Percentiles rank a stretch among this genome's conserved stretches.
Evolutionary conservation across 1,140 invertebrate genomes (phyloP).

Genomic region (Drosophila pachea): DNA sequence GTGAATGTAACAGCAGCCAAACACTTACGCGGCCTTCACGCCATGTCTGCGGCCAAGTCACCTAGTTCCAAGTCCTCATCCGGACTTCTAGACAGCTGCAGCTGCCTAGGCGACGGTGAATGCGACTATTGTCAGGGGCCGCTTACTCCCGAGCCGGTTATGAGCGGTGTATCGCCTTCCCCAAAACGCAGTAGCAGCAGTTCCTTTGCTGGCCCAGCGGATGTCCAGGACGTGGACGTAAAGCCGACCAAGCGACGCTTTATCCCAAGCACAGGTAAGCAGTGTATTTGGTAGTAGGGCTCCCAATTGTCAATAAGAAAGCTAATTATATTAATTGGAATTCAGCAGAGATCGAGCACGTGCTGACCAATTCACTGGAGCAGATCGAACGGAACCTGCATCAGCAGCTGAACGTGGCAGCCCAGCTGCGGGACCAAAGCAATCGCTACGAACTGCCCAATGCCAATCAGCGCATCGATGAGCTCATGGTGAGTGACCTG

Average conservation of each 20-base stretch:
- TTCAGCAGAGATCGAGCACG: conserved; percentile 61
- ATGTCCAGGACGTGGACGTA: conserved; percentile 27
- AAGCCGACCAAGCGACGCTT: conserved; percentile 54
- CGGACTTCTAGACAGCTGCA: conserved; percentile 39
- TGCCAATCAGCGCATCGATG: conserved; percentile 60
- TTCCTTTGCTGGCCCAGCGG: neutral
- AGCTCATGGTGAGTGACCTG: conserved; percentile 62
- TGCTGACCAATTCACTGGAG: conserved; percentile 59
- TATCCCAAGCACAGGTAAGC: conserved; percentile 59
- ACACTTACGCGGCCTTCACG: conserved; percentile 55
- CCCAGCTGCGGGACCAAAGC: conserved; percentile 62
- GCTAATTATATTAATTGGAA: neutral
- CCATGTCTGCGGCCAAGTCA: conserved; percentile 34
- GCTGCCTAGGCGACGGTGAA: conserved; percentile 39
- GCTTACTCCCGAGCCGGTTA: conserved; percentile 39
- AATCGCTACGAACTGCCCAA: conserved; percentile 62
- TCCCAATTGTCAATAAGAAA: neutral
- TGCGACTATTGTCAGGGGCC: conserved; percentile 55
- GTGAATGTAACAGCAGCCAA: conserved; percentile 70
- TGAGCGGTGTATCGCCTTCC: neutral
- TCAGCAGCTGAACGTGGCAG: conserved; percentile 64
- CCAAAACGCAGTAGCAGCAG: conserved; percentile 41
- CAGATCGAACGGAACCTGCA: conserved; percentile 61
- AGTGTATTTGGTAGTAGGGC: neutral
- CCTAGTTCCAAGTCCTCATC: conserved; percentile 26